These are phyloP conservation scores for Ciconia maguari DNA, from an alignment of 2,113 vertebrate species.

Conservation along the genomic window DNA sequence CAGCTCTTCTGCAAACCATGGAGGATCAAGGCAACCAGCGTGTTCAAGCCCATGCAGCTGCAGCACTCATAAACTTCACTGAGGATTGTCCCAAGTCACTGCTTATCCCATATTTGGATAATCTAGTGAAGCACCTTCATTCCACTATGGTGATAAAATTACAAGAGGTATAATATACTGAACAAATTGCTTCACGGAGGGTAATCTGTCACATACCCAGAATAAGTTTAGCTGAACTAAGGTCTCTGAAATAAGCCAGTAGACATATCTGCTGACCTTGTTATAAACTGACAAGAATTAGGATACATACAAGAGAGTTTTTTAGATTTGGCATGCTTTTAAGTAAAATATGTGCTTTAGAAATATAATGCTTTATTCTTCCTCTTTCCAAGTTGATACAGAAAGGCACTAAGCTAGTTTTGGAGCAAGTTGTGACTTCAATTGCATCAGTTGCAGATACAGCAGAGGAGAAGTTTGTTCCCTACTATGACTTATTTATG, in stretches of 20 bases:
- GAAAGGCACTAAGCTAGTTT: slow-evolving; percentile 96
- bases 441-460: slow-evolving; percentile 98
- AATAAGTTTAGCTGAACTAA: neutral
- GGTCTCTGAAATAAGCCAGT: neutral
- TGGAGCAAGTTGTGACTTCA: slow-evolving; percentile 99
- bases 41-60: slow-evolving; percentile 96
- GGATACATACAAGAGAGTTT: neutral
- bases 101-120: slow-evolving; percentile 92
- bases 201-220: neutral
- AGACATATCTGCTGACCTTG: neutral
- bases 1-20: slow-evolving; percentile 93
- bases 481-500: slow-evolving; percentile 98
- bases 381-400: slow-evolving; percentile 86
- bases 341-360: neutral
- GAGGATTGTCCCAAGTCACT: slow-evolving; percentile 96
- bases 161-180: slow-evolving; percentile 83
- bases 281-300: neutral
- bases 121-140: slow-evolving; percentile 92
- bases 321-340: neutral
- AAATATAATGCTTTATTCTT: neutral
- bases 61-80: slow-evolving; percentile 97
- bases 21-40: slow-evolving; percentile 95
- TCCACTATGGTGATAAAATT: slow-evolving; percentile 96
- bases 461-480: slow-evolving; percentile 97
- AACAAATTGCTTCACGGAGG: neutral